A percentile compares a stretch with the other conserved stretches of the same genome.
Evolutionary conservation across 2,113 vertebrate species (phyloP).

Genomic region (Antechinus stuartii): DNA sequence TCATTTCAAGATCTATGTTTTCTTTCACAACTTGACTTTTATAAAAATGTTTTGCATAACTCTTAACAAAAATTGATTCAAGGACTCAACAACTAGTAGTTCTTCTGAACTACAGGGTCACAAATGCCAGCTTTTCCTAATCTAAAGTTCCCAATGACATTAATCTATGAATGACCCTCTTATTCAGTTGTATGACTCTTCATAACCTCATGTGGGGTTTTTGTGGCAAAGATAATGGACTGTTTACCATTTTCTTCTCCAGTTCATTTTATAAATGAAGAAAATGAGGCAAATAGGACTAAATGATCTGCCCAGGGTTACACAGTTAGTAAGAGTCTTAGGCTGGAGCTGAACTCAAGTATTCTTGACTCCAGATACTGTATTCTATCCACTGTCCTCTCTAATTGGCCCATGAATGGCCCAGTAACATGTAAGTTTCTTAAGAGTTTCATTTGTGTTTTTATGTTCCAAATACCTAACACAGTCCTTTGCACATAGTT

Average conservation of each 20-base stretch:
- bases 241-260: too few relatives aligned
- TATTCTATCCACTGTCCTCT: too few relatives aligned
- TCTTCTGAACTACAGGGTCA: neutral
- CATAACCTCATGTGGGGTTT: neutral
- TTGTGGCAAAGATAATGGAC: neutral
- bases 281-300: neutral
- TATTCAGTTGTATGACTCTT: neutral
- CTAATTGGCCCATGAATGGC: neutral
- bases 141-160: neutral
- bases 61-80: too few relatives aligned
- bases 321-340: neutral
- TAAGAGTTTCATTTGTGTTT: neutral
- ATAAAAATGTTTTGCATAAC: too few relatives aligned
- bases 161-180: neutral
- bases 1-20: too few relatives aligned
- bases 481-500: neutral
- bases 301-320: neutral
- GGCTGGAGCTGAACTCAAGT: neutral
- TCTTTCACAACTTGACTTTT: too few relatives aligned
- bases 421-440: neutral
- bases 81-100: neutral
- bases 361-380: neutral
- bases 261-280: neutral
- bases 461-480: neutral
- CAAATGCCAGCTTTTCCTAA: neutral